Evolutionary conservation across 2,888 invertebrate genomes (phyloP).

Genomic region (Himalopsyche japonica): DNA sequence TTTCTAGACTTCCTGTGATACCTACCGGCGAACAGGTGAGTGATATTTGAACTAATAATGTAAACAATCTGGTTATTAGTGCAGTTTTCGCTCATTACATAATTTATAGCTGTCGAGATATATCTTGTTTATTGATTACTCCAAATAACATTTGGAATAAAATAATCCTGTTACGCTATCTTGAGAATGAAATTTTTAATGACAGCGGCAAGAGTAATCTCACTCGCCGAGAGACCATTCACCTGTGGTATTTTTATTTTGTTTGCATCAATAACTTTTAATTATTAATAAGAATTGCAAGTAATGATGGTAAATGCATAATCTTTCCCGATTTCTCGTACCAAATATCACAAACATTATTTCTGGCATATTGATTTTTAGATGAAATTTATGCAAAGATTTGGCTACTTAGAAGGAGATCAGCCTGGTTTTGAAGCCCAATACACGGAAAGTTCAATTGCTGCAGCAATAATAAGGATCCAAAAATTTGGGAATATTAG

Average conservation of each 20-base stretch:
- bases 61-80: background rate
- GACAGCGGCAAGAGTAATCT: no score
- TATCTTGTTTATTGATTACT: background rate
- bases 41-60: background rate
- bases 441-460: constrained; percentile 65
- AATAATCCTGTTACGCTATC: background rate
- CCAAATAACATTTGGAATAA: no score
- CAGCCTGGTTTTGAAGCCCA: constrained; percentile 58
- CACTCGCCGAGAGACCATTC: no score
- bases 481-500: constrained; percentile 74
- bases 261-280: no score
- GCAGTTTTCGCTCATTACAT: background rate
- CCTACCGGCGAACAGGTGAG: constrained; percentile 30
- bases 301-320: no score
- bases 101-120: background rate
- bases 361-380: constrained; percentile 45
- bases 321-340: no score
- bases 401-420: constrained; percentile 68
- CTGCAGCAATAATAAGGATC: constrained; percentile 66
- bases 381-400: constrained; percentile 70
- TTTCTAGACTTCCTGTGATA: constrained; percentile 4
- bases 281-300: no score
- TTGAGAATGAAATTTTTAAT: no score
- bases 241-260: no score
- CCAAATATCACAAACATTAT: no score